These are phyloP conservation scores for Lepus oiostolus DNA, from an alignment of 2,797 vertebrate genomes.

Conservation along the genomic window DNA sequence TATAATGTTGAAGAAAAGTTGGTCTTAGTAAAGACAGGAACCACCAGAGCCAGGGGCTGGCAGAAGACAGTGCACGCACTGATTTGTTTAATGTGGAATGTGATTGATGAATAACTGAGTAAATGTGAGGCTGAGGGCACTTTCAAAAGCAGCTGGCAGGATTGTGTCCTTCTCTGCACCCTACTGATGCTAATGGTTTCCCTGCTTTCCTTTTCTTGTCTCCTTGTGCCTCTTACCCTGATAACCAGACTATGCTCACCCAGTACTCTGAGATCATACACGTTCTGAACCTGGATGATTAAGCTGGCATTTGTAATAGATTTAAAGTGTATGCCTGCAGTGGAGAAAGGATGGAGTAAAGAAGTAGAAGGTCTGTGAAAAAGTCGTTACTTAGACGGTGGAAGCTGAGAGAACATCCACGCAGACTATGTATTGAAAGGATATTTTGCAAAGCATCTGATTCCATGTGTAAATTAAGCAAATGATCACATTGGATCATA, in stretches of 20 bases:
- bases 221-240: neutral
- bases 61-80: neutral
- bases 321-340: neutral
- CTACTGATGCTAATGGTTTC: neutral
- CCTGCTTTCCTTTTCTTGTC: neutral
- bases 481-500: neutral
- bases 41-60: neutral
- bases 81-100: neutral
- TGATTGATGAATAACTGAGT: neutral
- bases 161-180: fast-evolving
- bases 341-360: neutral
- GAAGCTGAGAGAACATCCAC: neutral
- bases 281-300: neutral
- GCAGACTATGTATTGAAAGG: fast-evolving
- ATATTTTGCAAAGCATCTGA: neutral
- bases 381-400: neutral
- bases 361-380: neutral
- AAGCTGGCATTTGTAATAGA: neutral
- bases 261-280: neutral
- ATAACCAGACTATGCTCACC: neutral
- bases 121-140: neutral
- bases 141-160: neutral
- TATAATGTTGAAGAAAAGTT: neutral
- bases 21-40: neutral
- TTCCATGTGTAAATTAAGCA: neutral